Percentiles rank a stretch among this genome's conserved stretches.
Evolutionary conservation across 2,797 vertebrate species (phyloP).

Genomic region (Bradypus variegatus): DNA sequence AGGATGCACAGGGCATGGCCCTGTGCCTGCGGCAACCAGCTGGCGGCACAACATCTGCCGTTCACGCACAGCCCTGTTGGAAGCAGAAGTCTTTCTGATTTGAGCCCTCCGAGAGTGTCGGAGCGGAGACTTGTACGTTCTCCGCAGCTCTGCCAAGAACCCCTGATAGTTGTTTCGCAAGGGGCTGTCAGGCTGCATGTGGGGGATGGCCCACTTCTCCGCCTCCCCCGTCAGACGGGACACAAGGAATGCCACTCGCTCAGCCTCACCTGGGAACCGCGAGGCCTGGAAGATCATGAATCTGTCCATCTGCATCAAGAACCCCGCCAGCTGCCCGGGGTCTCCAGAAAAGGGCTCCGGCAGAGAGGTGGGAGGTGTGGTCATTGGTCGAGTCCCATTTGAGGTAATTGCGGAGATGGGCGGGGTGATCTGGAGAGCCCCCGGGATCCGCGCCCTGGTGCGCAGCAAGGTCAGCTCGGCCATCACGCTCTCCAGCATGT

Average conservation of each 20-base stretch:
- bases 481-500: constrained; percentile 66
- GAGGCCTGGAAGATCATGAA: constrained; percentile 69
- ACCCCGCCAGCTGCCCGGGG: constrained; percentile 60
- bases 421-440: constrained; percentile 62
- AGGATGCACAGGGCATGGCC: constrained; percentile 59
- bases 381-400: constrained; percentile 44
- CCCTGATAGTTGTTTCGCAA: constrained; percentile 62
- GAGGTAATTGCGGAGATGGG: constrained; percentile 56
- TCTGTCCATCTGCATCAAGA: constrained; percentile 67
- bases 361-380: constrained; percentile 62
- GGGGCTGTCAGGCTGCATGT: constrained; percentile 65
- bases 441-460: constrained; percentile 54
- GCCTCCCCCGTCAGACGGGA: constrained; percentile 63
- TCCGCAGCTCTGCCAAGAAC: constrained; percentile 59
- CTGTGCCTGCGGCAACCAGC: constrained; percentile 16
- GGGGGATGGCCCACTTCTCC: constrained; percentile 59
- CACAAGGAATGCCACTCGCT: constrained; percentile 63
- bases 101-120: constrained; percentile 55
- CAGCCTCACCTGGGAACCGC: constrained; percentile 56
- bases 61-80: constrained; percentile 34
- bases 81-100: constrained; percentile 53
- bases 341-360: constrained; percentile 63
- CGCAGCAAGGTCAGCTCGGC: constrained; percentile 60
- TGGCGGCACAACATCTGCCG: constrained; percentile 56
- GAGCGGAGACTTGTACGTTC: constrained; percentile 62